Base-by-base conservation (phyloP, 2,797 vertebrate genomes). In the Anguilla marmorata region DNA sequence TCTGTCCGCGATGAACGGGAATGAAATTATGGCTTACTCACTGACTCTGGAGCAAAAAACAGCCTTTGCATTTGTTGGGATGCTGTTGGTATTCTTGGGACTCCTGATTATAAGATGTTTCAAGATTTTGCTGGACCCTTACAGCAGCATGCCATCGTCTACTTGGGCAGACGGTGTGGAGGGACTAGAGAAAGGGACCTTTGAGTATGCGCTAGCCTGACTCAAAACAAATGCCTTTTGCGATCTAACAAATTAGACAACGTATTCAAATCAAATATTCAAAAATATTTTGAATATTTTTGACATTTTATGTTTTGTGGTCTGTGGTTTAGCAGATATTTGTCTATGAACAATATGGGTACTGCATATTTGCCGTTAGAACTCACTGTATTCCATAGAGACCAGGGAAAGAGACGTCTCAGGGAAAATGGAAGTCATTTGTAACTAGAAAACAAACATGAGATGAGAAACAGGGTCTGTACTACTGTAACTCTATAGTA, bases 61-160 rank as follows among this genome's bases (percentile, higher is more conserved):
- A 60, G 98, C 97, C 0, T 99, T 99, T 91, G 98, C 97, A 89
- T 99, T 99, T 5, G 98, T 99, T 89, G 98, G 97, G 88, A 97
- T 99, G 96, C 92, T 99, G 88, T 96, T 98, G 93, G 95, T 99
- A 90, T 99, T 99, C 94, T 93, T 99, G 93, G 98, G 97, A 91
- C 96, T 99, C 92, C 95, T 99, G 89, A 98, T 99, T 90, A 96
- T 99, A 88, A 95, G 98, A 94, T 99, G 98, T 94, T 99, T 99
- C 95, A 96, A 97, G 94, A 99, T 99, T 93, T 93, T 99, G 87
- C 93, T 99, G 93, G 98, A 99, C 92, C 98, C 98, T 0, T 99
- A 99, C 91, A 99, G 98, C 91, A 99, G 98, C 90, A 99, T 99
- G 98, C 98, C 98, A 8, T 98, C 98, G 12, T 99, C 98, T 82